phyloP scores from a whole-genome alignment of 2,888 invertebrate species.

The Meiosimyza platycephala region DNA sequence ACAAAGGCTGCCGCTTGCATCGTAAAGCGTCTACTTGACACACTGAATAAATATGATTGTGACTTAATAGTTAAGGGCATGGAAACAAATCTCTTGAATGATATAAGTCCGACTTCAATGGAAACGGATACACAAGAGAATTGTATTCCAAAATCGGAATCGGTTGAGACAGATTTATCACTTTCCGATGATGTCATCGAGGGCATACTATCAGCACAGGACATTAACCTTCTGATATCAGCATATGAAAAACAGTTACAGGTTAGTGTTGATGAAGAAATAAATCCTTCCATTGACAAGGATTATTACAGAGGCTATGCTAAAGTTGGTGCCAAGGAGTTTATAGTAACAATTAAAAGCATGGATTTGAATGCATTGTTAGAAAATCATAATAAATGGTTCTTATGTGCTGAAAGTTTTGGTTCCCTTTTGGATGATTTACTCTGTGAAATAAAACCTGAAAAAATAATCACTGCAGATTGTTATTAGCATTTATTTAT shows the following conservation, averaged over 20 bases:
- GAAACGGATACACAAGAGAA: background rate
- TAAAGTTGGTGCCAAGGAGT: slow-evolving; percentile 71
- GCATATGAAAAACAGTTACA: slow-evolving; percentile 72
- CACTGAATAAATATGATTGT: slow-evolving; percentile 72
- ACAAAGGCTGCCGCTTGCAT: slow-evolving; percentile 73
- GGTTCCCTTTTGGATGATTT: slow-evolving; percentile 82
- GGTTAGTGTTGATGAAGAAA: slow-evolving; percentile 43
- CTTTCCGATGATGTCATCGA: slow-evolving; percentile 56
- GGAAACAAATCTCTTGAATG: slow-evolving; percentile 38
- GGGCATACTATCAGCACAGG: slow-evolving; percentile 57
- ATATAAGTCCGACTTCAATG: slow-evolving; percentile 68
- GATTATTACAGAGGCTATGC: slow-evolving; percentile 60
- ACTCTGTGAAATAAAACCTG: slow-evolving; percentile 52
- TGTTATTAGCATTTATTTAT: slow-evolving; percentile 51
- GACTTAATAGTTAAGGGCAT: slow-evolving; percentile 48
- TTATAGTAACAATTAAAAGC: slow-evolving; percentile 71
- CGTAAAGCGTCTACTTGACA: slow-evolving; percentile 66
- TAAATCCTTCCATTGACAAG: slow-evolving; percentile 50
- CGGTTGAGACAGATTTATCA: slow-evolving; percentile 46
- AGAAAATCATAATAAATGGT: slow-evolving; percentile 75
- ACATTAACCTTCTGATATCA: slow-evolving; percentile 56
- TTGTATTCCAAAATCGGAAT: slow-evolving; percentile 61
- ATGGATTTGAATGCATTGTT: slow-evolving; percentile 74
- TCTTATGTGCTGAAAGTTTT: slow-evolving; percentile 75
- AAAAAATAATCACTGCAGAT: slow-evolving; percentile 57